Percentiles rank a stretch among this genome's conserved stretches.
Conservation (phyloP, 2,113 vertebrate genomes). For the Colaptes auratus region DNA sequence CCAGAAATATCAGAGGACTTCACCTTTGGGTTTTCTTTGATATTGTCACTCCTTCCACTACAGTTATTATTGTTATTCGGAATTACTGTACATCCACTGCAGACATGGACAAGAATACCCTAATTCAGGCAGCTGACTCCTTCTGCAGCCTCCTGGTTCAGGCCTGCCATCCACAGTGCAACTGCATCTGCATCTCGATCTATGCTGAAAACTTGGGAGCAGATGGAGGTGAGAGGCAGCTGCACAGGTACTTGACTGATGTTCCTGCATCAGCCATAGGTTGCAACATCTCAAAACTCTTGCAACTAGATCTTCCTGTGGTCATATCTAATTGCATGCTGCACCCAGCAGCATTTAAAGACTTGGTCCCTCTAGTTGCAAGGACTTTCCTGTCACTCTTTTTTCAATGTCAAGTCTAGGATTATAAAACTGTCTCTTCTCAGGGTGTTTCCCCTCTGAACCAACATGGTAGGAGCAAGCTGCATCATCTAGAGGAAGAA, state of each 20-base stretch:
- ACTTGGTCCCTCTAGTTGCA: not conserved
- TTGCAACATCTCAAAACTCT: fast-evolving
- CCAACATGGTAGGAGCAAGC: not conserved
- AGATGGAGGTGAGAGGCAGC: not conserved
- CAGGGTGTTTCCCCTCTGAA: not conserved
- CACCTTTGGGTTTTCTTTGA: not conserved
- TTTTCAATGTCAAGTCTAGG: not conserved
- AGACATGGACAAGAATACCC: not conserved
- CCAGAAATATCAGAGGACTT: not conserved
- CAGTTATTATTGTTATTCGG: not conserved
- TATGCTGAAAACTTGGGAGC: not conserved
- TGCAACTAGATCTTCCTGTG: not conserved
- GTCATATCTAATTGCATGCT: fast-evolving
- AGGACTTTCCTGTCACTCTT: not conserved
- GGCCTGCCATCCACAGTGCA: not conserved
- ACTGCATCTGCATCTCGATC: not conserved
- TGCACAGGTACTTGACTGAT: not conserved
- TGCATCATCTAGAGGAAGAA: not conserved
- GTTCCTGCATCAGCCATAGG: fast-evolving
- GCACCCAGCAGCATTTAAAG: not conserved
- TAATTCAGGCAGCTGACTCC: not conserved
- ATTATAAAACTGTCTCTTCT: not conserved
- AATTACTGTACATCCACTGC: not conserved
- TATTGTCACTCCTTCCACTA: not conserved
- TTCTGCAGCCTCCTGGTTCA: not conserved